Evolutionary conservation across 2,888 invertebrate species (phyloP).

Genomic region (Drosophila paranaensis): DNA sequence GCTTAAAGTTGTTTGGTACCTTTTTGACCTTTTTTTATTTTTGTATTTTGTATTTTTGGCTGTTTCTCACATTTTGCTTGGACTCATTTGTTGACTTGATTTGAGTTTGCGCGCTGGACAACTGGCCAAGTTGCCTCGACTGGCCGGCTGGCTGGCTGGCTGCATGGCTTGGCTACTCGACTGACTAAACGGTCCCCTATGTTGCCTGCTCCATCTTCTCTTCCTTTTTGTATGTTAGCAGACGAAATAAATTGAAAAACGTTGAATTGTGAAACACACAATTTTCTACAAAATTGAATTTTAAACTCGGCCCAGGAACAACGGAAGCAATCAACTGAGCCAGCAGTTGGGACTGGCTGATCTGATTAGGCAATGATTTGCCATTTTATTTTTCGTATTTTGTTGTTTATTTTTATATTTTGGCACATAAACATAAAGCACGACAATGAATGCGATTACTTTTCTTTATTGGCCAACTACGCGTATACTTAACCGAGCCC

Average conservation of each 20-base stretch:
- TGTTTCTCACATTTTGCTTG: conserved; percentile 56
- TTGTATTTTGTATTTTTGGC: conserved; percentile 20
- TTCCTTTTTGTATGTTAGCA: conserved; percentile 48
- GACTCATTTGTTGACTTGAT: conserved; percentile 64
- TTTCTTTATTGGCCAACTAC: conserved; percentile 24
- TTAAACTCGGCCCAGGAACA: conserved; percentile 46
- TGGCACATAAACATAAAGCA: conserved; percentile 46
- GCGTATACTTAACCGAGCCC: conserved; percentile 39
- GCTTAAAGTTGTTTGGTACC: conserved; percentile 73
- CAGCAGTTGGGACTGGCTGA: conserved; percentile 22
- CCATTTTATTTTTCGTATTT: conserved; percentile 29
- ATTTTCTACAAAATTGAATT: conserved; percentile 76
- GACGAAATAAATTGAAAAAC: conserved; percentile 77
- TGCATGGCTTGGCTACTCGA: background rate
- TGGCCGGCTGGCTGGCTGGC: conserved; percentile 1
- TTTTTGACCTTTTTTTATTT: conserved; percentile 69
- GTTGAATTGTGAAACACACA: conserved; percentile 73
- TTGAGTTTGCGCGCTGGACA: conserved; percentile 61
- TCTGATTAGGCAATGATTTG: conserved; percentile 74
- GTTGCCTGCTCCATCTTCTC: conserved; percentile 60
- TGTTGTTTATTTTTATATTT: conserved; percentile 33
- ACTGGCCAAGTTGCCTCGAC: conserved; percentile 14
- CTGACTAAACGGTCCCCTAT: conserved; percentile 8
- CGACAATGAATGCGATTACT: conserved; percentile 42
- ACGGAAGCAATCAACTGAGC: conserved; percentile 66